These are phyloP conservation scores for Narcine bancroftii DNA, from an alignment of 2,113 vertebrate genomes.

Conservation along the genomic window DNA sequence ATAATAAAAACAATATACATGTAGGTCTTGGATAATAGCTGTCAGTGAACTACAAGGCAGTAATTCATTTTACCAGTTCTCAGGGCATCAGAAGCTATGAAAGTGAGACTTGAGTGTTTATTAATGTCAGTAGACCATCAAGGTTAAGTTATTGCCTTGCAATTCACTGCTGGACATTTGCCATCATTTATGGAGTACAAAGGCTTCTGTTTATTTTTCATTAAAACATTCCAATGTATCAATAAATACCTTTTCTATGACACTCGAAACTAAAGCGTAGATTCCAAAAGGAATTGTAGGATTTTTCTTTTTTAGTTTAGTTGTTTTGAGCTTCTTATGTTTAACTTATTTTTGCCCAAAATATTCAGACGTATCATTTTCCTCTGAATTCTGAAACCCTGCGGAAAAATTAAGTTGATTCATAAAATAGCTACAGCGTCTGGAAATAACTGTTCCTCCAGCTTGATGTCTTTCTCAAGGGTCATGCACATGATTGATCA, in stretches of 20 bases:
- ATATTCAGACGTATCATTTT: too few relatives aligned
- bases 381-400: not conserved
- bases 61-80: not conserved
- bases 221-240: not conserved
- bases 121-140: not conserved
- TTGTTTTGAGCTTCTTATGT: not conserved
- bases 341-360: not conserved
- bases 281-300: not conserved
- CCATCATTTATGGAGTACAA: not conserved
- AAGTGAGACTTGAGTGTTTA: not conserved
- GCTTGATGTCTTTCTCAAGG: not conserved
- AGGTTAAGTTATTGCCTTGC: slow-evolving; percentile 16
- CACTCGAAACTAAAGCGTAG: not conserved
- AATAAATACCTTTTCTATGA: not conserved
- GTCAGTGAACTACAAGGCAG: not conserved
- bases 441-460: not conserved
- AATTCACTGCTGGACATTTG: not conserved
- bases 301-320: not conserved
- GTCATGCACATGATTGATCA: not conserved
- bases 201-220: not conserved
- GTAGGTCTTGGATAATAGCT: slow-evolving; percentile 4
- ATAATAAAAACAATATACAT: slow-evolving; percentile 1
- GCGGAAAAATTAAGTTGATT: not conserved
- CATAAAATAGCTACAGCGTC: not conserved
- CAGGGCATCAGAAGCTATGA: not conserved